Evolutionary conservation across 2,888 invertebrate species (phyloP), one percentile per base, ranked within the genome.

Genomic region (Saturnia pavonia): DNA sequence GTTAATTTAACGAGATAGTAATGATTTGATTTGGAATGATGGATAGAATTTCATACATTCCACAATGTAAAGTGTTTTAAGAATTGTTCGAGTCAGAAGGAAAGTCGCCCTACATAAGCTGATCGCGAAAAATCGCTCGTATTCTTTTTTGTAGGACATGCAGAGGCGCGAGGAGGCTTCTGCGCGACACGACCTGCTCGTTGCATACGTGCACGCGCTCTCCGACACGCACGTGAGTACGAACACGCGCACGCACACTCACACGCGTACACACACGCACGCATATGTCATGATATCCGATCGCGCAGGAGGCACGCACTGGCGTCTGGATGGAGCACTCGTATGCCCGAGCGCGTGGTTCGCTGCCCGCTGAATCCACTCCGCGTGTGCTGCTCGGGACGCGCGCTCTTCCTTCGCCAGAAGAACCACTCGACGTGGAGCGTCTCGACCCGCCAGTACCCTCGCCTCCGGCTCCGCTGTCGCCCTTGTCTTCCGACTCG

Each of bases 111-210:
- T 19, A 19, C 4, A 7, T 14, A 19, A 51, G 51, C 14, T 19
- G 19, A 6, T 45, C 19, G n/a, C 19, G n/a, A n/a, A 51, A 19
- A 19, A 51, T 51, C 1, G 19, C 19, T 54, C 22, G 22, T 22
- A n/a, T 54, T 7, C 9, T 71, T 68, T 25, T 19, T 34, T n/a
- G 48, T 22, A 16, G 70, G 34, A 22, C 51, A 67, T 65, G 70
- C 19, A 63, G 71, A 34, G 73, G 65, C 71, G 45, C 40, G 60
- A 27, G 65, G 80, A 75, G n/a, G 80, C 76, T 14, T 74, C 70
- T 42, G 77, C 82, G 8, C 78, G 87, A 75, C 91, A 91, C 75
- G 90, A 90, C 73, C 86, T 84, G n/a, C 87, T 91, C 43, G 90
- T 90, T 60, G 87, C 87, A 12, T 88, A 87, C 75, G 90, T 89